These are phyloP conservation scores for Henicopernis longicauda DNA, from an alignment of 2,113 vertebrate species.

Conservation along the genomic window DNA sequence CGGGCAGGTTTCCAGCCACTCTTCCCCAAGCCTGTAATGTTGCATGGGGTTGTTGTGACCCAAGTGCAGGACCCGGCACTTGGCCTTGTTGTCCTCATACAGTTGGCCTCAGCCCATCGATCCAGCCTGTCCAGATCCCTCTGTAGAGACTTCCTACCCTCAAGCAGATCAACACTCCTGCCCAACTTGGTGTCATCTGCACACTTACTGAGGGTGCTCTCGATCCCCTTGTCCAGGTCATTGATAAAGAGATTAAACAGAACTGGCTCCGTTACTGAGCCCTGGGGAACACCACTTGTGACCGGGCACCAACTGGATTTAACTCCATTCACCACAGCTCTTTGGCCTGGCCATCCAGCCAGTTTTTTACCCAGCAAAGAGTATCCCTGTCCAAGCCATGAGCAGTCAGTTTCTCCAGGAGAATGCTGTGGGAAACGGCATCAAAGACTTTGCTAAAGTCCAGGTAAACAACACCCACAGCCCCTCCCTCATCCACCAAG, in stretches of 20 bases:
- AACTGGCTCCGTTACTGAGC: rapidly evolving
- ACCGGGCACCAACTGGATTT: not conserved
- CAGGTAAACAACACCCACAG: not conserved
- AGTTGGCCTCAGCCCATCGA: rapidly evolving
- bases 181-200: not conserved
- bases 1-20: not conserved
- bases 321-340: not conserved
- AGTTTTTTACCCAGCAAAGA: not conserved
- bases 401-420: not conserved
- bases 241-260: not conserved
- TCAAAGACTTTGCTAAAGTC: not conserved
- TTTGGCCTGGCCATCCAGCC: rapidly evolving
- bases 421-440: not conserved
- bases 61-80: not conserved
- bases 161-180: not conserved
- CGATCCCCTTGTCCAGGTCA: not conserved
- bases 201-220: not conserved
- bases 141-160: not conserved
- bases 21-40: not conserved
- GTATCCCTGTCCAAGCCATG: rapidly evolving
- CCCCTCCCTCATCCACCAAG: not conserved
- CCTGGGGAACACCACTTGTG: not conserved
- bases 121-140: not conserved
- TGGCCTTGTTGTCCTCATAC: not conserved
- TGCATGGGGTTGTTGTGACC: not conserved